phyloP scores from a whole-genome alignment of 92 coral and sea anemone species.

The Micromussa lordhowensis region DNA sequence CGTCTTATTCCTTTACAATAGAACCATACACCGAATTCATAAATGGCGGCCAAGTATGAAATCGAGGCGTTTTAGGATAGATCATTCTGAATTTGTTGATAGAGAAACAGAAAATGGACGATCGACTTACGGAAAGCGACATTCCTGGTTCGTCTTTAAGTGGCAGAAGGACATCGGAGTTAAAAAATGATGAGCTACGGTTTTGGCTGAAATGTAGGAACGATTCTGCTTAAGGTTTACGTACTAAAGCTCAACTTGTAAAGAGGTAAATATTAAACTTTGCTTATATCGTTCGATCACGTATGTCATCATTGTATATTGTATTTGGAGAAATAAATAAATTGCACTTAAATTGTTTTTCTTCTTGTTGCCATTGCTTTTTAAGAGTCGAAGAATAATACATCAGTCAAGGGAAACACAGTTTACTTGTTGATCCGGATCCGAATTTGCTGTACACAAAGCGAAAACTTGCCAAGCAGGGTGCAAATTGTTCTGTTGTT shows the following conservation, averaged over 20 bases:
- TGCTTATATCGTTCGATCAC: constrained; percentile 6
- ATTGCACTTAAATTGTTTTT: background rate
- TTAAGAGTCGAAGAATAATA: background rate
- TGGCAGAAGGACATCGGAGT: constrained; percentile 24
- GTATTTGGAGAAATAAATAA: constrained; percentile 14
- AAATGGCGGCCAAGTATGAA: too few relatives aligned
- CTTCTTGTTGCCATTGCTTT: background rate
- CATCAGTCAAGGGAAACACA: background rate
- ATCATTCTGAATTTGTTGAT: background rate
- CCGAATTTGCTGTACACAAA: constrained; percentile 5
- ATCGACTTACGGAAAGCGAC: background rate
- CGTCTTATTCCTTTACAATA: too few relatives aligned
- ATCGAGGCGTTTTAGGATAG: too few relatives aligned
- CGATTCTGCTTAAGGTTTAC: constrained; percentile 42
- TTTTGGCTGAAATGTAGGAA: constrained; percentile 48
- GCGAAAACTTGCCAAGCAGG: constrained; percentile 13
- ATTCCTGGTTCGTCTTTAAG: constrained; percentile 37
- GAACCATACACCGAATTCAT: too few relatives aligned
- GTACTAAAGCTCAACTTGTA: constrained; percentile 47
- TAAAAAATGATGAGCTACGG: constrained; percentile 39
- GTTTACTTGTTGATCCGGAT: constrained; percentile 2
- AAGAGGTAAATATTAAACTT: constrained; percentile 31
- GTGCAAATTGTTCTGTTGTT: background rate
- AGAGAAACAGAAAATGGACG: background rate
- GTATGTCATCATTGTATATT: background rate